Evolutionary conservation across 2,113 vertebrate species (phyloP).

Genomic region (Pao palembangensis): DNA sequence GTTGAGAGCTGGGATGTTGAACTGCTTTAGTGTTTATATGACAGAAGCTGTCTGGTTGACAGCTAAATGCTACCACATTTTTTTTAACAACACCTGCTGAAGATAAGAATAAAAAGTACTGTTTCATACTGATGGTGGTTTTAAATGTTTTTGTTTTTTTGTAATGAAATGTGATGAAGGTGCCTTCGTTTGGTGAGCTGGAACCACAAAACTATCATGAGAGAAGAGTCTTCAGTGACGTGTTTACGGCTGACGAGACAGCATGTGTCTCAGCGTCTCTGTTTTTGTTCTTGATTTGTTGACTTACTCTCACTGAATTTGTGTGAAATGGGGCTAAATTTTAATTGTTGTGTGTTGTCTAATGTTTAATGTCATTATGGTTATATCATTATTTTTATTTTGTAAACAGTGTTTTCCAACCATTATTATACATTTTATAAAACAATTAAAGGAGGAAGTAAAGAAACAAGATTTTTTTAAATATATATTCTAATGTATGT

Average conservation of each 20-base stretch:
- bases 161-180: constrained; percentile 45
- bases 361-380: constrained; percentile 44
- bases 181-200: constrained; percentile 53
- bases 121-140: constrained; percentile 24
- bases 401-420: constrained; percentile 70
- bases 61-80: constrained; percentile 10
- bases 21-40: constrained; percentile 20
- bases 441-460: constrained; percentile 51
- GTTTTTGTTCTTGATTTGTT: too few species aligned
- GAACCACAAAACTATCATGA: constrained; percentile 28
- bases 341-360: constrained; percentile 46
- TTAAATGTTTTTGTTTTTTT: constrained; percentile 17
- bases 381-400: constrained; percentile 64
- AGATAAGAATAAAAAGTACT: not conserved
- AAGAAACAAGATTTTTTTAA: constrained; percentile 5
- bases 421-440: constrained; percentile 71
- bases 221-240: constrained; percentile 31
- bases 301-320: constrained; percentile 53
- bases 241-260: constrained; percentile 44
- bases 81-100: constrained; percentile 39
- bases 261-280: constrained; percentile 54
- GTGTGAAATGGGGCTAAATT: constrained; percentile 53
- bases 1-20: constrained; percentile 64
- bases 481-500: too few species aligned
- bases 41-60: constrained; percentile 19